Evolutionary conservation across 2,797 vertebrate species (phyloP).

Genomic region (Cryptoblepharus egeriae): DNA sequence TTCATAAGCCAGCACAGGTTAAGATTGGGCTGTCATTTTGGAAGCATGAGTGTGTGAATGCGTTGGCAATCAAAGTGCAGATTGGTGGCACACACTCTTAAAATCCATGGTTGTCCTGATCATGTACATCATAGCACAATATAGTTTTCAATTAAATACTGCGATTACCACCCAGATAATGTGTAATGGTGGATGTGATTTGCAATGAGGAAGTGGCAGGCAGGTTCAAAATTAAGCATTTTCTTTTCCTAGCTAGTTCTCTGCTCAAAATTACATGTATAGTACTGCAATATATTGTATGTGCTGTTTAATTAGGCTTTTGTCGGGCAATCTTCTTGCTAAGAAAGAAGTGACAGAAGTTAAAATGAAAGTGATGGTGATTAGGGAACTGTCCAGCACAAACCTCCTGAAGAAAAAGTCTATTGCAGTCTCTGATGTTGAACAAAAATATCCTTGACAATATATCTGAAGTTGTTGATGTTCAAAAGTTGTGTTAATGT

Average conservation of each 20-base stretch:
- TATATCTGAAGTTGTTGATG: background rate
- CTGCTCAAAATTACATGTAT: background rate
- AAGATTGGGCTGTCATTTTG: background rate
- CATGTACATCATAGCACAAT: background rate
- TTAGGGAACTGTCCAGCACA: background rate
- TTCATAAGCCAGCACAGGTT: too few species aligned
- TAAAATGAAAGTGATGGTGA: background rate
- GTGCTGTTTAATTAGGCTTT: background rate
- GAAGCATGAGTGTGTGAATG: background rate
- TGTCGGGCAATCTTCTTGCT: background rate
- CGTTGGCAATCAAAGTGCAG: background rate
- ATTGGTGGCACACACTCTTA: background rate
- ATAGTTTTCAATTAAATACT: background rate
- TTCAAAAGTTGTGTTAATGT: background rate
- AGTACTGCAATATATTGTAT: background rate
- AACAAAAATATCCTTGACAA: background rate
- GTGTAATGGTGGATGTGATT: background rate
- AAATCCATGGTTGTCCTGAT: background rate
- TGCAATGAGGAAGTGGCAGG: background rate
- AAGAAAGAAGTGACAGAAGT: background rate
- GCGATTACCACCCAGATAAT: background rate
- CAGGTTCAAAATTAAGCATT: background rate
- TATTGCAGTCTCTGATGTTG: background rate
- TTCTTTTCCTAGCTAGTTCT: too few species aligned
- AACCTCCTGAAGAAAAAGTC: background rate